Evolutionary conservation across 2,113 vertebrate genomes (phyloP).

Genomic region (Choloepus hoffmanni): DNA sequence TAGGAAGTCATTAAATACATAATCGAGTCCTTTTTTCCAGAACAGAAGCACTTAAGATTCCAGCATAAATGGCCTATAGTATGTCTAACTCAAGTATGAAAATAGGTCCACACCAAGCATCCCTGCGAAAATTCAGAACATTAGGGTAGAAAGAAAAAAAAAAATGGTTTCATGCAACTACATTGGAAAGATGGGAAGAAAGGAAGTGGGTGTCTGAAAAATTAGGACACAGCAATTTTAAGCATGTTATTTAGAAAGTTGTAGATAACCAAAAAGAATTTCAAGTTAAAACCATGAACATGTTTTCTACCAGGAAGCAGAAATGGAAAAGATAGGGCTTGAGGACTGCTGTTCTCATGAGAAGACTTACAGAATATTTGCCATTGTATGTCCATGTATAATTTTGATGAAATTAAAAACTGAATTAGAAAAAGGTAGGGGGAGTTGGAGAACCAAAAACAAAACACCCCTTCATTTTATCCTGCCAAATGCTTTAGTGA

Average conservation of each 20-base stretch:
- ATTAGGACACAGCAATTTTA: neutral
- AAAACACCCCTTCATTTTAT: neutral
- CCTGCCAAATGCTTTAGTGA: neutral
- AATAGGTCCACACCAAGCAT: neutral
- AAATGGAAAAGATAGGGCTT: neutral
- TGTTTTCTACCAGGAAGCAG: neutral
- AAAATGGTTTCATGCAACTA: neutral
- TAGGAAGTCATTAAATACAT: neutral
- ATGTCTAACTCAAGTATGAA: neutral
- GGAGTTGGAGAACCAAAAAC: neutral
- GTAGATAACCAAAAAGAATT: neutral
- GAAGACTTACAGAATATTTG: slow-evolving; percentile 1
- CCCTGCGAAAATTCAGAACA: slow-evolving; percentile 59
- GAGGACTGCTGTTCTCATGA: neutral
- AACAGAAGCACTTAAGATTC: neutral
- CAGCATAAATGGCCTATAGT: neutral
- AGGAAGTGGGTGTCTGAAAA: neutral
- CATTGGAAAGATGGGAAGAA: neutral
- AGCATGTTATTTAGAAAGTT: neutral
- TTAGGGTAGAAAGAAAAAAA: neutral
- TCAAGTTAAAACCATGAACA: neutral
- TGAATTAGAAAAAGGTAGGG: neutral
- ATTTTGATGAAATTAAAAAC: slow-evolving; percentile 58
- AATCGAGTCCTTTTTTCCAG: neutral
- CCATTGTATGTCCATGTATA: neutral